Evolutionary conservation across 2,113 vertebrate species (phyloP).

Genomic region (Castor canadensis): DNA sequence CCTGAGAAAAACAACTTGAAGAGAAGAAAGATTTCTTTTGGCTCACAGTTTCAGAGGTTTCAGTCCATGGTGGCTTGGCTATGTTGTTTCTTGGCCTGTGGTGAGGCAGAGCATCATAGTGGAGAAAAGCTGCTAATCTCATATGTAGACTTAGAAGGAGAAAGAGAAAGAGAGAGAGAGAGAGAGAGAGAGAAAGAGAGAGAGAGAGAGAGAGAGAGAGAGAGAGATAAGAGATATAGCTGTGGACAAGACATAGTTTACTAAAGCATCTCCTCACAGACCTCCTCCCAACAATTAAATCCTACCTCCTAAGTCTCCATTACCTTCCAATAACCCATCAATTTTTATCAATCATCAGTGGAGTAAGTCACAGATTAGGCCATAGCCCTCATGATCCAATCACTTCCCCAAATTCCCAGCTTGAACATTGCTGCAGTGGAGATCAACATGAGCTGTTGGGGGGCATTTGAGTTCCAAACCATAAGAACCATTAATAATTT

Average conservation of each 20-base stretch:
- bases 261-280: not conserved
- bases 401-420: not conserved
- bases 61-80: not conserved
- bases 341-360: not conserved
- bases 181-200: rapidly evolving
- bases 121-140: not conserved
- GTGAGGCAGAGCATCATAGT: not conserved
- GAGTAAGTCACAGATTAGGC: too few species aligned
- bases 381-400: not conserved
- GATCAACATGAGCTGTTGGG: not conserved
- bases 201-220: too few species aligned
- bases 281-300: not conserved
- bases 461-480: not conserved
- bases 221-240: not conserved
- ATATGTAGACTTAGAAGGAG: not conserved
- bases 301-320: not conserved
- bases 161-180: not conserved
- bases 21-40: not conserved
- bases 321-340: too few species aligned
- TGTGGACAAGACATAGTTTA: not conserved
- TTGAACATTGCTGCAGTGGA: not conserved
- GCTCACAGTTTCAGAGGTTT: not conserved
- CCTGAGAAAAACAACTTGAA: not conserved
- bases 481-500: not conserved
- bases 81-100: rapidly evolving